Evolutionary conservation across 2,797 vertebrate genomes (phyloP), one percentile per base, ranked within the genome.

Genomic region (Mycteria americana): DNA sequence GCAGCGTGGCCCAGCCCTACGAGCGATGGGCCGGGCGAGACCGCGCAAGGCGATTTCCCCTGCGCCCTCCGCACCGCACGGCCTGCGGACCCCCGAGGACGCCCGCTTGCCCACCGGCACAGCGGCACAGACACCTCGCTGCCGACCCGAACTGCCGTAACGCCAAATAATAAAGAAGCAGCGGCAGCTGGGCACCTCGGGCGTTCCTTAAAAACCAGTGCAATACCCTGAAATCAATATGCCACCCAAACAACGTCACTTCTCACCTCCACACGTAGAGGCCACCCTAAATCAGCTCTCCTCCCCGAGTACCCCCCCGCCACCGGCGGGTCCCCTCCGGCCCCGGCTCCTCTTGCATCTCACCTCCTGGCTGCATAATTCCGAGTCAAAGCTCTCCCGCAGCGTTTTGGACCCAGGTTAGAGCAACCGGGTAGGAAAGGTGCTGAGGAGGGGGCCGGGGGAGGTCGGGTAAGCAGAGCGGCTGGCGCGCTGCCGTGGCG

Each of bases 401-500:
- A 12, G 53, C 19, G 9, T 68, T 65, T 31, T 15, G 54, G 64
- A 62, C 70, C 73, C 69, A 4, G 39, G 46, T 50, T 67, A 79
- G 70, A 46, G 96, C 72, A 23, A 57, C 65, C 53, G 39, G 88
- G 84, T 54, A 65, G 93, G 89, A 80, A 79, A 78, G 77, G 53
- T 86, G 95, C 88, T 95, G 95, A 91, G 92, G 78, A 51, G 48
- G 64, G 92, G 94, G 88, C 89, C 19, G 0, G 64, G 54, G 60
- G 72, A 91, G 91, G 93, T 88, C 95, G 81, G 95, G 88, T 37
- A 87, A 95, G 95, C 93, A 24, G 87, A 80, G 64, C 46, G 28
- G 88, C 74, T 69, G 78, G 43, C 1, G 3, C 6, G 69, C 97
- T 97, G 97, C 97, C 93, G 95, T 96, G 97, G 97, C 92, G 88